Conservation (phyloP, 2,888 invertebrate genomes). For the Dendrolimus pini region DNA sequence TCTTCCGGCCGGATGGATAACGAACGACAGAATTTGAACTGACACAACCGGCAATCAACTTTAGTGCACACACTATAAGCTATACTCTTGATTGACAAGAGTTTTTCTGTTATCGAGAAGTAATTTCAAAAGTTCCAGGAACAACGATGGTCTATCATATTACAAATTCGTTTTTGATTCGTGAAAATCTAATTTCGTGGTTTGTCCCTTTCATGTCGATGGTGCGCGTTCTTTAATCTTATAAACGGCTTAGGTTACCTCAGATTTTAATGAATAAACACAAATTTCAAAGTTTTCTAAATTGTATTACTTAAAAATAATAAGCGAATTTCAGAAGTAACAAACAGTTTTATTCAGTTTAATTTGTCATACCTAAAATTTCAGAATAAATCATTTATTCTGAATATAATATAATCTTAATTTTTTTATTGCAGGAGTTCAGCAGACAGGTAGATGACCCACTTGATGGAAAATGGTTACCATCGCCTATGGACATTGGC, state of each 20-base stretch:
- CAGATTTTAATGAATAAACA: slow-evolving; percentile 11
- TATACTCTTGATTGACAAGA: not conserved
- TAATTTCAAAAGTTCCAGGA: slow-evolving; percentile 58
- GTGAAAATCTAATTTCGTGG: slow-evolving; percentile 62
- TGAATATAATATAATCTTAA: no score
- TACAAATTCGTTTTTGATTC: slow-evolving; percentile 70
- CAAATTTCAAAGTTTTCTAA: not conserved
- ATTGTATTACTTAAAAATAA: no score
- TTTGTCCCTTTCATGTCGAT: slow-evolving; percentile 41
- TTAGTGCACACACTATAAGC: no score
- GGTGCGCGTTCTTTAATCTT: slow-evolving; percentile 46
- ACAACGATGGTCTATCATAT: slow-evolving; percentile 63
- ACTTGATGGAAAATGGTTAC: no score
- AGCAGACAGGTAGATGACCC: no score
- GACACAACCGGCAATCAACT: no score
- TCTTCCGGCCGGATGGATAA: slow-evolving; percentile 67
- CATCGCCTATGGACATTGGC: no score
- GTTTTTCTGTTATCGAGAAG: slow-evolving; percentile 30
- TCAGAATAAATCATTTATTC: no score
- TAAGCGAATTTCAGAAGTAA: no score
- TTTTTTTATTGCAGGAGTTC: no score
- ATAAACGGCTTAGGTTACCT: slow-evolving; percentile 27
- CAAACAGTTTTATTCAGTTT: no score
- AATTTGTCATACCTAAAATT: no score
- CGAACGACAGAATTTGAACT: slow-evolving; percentile 31